Percentiles rank a stretch among this genome's conserved stretches.
Conservation (phyloP, 2,113 vertebrate species). For the Thymallus thymallus region DNA sequence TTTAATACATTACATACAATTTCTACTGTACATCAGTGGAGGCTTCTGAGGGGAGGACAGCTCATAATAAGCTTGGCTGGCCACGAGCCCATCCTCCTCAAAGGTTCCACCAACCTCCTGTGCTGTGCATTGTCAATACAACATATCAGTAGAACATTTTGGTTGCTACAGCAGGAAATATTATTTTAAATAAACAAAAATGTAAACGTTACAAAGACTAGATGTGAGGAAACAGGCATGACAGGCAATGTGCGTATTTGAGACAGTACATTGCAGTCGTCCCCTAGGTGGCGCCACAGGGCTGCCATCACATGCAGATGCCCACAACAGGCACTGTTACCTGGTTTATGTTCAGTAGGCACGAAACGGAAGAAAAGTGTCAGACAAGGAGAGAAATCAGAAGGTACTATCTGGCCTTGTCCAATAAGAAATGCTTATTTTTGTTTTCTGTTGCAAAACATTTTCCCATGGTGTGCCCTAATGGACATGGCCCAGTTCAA, state of each 20-base stretch:
- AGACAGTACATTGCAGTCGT: background rate
- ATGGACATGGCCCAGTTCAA: no score
- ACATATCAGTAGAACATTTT: slow-evolving; percentile 61
- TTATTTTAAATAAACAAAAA: slow-evolving; percentile 8
- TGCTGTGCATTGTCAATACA: slow-evolving; percentile 76
- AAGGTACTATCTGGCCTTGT: background rate
- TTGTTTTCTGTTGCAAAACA: no score
- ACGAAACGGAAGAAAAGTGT: background rate
- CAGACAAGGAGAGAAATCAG: background rate
- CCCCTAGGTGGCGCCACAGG: slow-evolving; percentile 31
- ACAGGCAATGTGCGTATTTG: background rate
- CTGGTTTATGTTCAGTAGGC: background rate
- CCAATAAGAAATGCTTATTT: background rate
- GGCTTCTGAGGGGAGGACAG: no score
- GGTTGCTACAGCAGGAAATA: slow-evolving; percentile 43
- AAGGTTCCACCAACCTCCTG: no score
- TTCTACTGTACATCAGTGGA: no score
- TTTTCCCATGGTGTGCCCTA: no score
- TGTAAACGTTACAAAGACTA: background rate
- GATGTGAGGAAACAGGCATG: background rate
- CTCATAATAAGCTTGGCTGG: no score
- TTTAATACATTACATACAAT: slow-evolving; percentile 77
- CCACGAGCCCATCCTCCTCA: no score
- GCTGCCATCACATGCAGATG: slow-evolving; percentile 1
- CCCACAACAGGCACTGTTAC: background rate